phyloP scores from a whole-genome alignment of 1,140 invertebrate species.

The Halesus radiatus region DNA sequence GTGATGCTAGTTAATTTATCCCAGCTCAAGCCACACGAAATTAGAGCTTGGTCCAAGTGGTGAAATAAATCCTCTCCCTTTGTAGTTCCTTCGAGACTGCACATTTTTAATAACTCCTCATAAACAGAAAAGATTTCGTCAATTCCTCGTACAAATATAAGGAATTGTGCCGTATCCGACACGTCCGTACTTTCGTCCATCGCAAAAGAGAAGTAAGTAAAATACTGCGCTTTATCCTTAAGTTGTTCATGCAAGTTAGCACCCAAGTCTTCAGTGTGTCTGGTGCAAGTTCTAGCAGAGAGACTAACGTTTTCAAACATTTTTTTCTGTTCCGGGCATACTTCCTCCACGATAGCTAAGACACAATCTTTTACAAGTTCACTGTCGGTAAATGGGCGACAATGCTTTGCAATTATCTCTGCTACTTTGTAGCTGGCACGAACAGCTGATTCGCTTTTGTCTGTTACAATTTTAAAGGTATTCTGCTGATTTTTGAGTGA shows the following conservation, averaged over 20 bases:
- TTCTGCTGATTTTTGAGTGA: too few relatives aligned
- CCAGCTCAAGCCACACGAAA: too few relatives aligned
- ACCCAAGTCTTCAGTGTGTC: constrained; percentile 58
- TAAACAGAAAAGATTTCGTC: constrained; percentile 59
- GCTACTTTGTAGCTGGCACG: constrained; percentile 58
- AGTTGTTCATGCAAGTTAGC: constrained; percentile 57
- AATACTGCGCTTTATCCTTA: constrained; percentile 47
- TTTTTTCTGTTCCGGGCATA: constrained; percentile 58
- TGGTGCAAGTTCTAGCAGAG: constrained; percentile 51
- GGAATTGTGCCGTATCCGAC: too few relatives aligned
- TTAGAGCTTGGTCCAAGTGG: too few relatives aligned
- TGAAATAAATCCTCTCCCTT: constrained; percentile 57
- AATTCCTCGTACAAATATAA: constrained; percentile 59
- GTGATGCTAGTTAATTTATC: too few relatives aligned
- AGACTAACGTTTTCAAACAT: too few relatives aligned
- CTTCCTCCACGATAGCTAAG: constrained; percentile 60
- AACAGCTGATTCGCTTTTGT: constrained; percentile 43
- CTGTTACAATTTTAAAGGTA: constrained; percentile 56
- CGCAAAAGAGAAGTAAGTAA: too few relatives aligned
- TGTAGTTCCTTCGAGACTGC: constrained; percentile 48
- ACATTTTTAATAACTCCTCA: constrained; percentile 58
- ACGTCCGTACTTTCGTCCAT: too few relatives aligned
- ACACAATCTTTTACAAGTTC: constrained; percentile 60
- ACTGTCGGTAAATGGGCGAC: constrained; percentile 60
- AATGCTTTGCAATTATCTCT: constrained; percentile 58